A percentile compares a stretch with the other conserved stretches of the same genome.
Evolutionary conservation across 2,888 invertebrate genomes (phyloP).

Genomic region (Odontothrips loti): DNA sequence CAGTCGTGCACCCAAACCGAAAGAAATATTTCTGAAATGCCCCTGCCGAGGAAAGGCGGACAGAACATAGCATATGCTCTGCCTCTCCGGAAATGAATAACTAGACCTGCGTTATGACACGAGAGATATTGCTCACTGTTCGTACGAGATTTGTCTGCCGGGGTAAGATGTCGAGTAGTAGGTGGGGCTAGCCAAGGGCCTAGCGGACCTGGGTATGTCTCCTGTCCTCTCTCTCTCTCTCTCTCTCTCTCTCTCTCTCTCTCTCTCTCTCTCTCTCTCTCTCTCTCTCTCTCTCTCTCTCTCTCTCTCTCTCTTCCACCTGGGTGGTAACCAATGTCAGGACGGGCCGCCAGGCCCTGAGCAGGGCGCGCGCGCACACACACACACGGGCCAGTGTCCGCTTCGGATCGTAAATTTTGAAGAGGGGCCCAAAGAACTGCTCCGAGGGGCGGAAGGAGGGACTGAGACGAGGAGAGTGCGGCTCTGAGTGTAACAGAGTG

Average conservation of each 20-base stretch:
- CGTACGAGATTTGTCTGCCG: constrained; percentile 3
- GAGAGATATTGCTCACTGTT: not conserved
- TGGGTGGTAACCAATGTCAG: constrained; percentile 13
- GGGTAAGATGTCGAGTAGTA: not conserved
- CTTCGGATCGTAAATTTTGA: constrained; percentile 12
- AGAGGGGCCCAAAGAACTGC: not conserved
- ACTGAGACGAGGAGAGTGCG: not conserved
- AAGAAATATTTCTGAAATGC: no score
- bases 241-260: not conserved
- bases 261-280: not conserved
- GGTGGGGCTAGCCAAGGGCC: not conserved
- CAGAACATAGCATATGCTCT: no score
- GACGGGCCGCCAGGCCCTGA: not conserved
- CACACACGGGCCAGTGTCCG: not conserved
- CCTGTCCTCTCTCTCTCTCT: not conserved
- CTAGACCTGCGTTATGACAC: not conserved
- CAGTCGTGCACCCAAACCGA: no score
- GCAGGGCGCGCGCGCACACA: not conserved
- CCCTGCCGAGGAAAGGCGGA: no score
- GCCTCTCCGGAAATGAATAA: not conserved
- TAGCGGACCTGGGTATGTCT: not conserved
- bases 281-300: not conserved
- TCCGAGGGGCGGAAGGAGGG: not conserved
- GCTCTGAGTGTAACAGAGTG: no score
- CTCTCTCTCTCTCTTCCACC: not conserved